Percentiles rank a stretch among this genome's conserved stretches.
Conservation (phyloP, 2,113 vertebrate species). For the Axis porcinus region DNA sequence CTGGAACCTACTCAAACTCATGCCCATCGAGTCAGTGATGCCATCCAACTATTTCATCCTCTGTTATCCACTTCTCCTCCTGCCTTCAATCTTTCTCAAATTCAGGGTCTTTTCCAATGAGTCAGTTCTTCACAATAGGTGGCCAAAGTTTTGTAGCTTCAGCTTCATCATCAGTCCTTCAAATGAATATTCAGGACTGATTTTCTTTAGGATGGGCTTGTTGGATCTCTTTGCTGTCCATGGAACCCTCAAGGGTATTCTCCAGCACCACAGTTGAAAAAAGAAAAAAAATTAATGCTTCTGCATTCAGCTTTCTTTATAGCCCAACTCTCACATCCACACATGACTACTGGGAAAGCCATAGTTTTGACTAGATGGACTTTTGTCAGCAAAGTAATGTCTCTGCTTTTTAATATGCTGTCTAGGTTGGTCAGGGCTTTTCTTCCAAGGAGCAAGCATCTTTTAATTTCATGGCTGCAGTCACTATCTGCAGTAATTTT, state of each 20-base stretch:
- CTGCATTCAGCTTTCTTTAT: background rate
- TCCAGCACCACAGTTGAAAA: background rate
- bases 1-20: background rate
- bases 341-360: background rate
- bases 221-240: background rate
- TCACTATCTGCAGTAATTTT: background rate
- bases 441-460: background rate
- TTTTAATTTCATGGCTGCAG: background rate
- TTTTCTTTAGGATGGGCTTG: background rate
- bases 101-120: background rate
- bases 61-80: background rate
- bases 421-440: background rate
- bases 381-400: background rate
- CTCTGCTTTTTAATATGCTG: background rate
- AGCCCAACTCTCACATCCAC: background rate
- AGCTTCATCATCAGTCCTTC: background rate
- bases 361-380: background rate
- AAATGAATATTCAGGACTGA: background rate
- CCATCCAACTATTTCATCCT: background rate
- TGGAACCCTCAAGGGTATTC: background rate
- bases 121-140: background rate
- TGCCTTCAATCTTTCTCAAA: background rate
- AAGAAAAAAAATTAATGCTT: background rate
- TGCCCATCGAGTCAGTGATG: background rate
- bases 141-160: background rate